Base-by-base conservation (phyloP, 1,140 invertebrate species). In the Colletes latitarsis region DNA sequence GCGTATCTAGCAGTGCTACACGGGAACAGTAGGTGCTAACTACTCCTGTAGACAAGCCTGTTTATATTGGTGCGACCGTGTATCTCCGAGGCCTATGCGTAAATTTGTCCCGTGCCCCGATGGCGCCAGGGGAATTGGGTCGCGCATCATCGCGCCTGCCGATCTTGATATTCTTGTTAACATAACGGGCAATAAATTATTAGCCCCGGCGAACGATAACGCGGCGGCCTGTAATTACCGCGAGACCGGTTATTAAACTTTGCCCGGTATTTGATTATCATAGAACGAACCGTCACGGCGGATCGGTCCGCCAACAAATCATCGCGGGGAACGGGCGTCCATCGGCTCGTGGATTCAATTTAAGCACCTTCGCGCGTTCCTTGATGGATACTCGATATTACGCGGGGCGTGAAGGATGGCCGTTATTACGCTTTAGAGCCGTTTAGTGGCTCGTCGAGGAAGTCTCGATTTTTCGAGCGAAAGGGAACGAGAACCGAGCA, bases 21-120 rank as follows among this genome's bases (percentile, higher is more conserved):
- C 17, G 67, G 82, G 67, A 88, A 88, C 81, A 83, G 85, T 85
- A 77, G 76, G 87, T 88, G 88, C 80, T 89, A 89, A 89, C 88
- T 88, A 82, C 82, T 83, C 67, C 60, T 85, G 87, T 82, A 82
- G 80, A 86, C 87, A 85, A 82, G 87, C 80, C 80, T 86, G 82
- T 88, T 88, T 86, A 88, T 86, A 86, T 83, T 67, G 74, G 68
- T 82, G 62, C 63, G 52, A 30, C 3, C 55, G 64, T 39, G 68
- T 70, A 49, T 15, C 49, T 5, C 63, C 73, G 43, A 60, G 8
- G 68, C 60, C 53, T 64, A 60, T 39, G 64, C 57, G 71, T 80
- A 64, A 85, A 82, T 85, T 79, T 72, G 67, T 60, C 60, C 46
- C 72, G 63, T 55, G 73, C 75, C 30, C 68, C 63, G 60, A 41